phyloP scores from a whole-genome alignment of 2,888 invertebrate species.

The Ferdinandea cuprea region DNA sequence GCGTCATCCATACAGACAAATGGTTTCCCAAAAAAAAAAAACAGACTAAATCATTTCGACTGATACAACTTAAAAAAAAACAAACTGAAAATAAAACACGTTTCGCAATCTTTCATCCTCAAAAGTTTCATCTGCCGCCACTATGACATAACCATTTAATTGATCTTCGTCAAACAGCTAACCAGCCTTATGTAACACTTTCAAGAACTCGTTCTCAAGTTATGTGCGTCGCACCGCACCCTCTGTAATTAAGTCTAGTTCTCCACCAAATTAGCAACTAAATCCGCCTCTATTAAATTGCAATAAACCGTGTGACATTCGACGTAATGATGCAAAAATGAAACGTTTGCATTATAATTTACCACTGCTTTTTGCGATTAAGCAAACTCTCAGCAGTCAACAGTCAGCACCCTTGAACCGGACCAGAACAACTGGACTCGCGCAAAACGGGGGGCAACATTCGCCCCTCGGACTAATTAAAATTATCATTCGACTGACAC shows the following conservation, averaged over 20 bases:
- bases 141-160: constrained; percentile 56
- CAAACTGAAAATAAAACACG: constrained; percentile 24
- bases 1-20: no score
- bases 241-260: neutral
- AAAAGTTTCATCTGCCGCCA: neutral
- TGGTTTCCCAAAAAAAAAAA: no score
- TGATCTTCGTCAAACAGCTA: constrained; percentile 24
- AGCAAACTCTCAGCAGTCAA: no score
- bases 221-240: neutral
- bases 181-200: constrained; percentile 22
- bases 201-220: constrained; percentile 19
- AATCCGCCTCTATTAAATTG: neutral
- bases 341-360: constrained; percentile 8
- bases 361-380: constrained; percentile 7
- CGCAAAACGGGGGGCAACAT: constrained; percentile 39
- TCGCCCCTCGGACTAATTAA: constrained; percentile 65
- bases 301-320: constrained; percentile 45
- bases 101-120: constrained; percentile 5
- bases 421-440: neutral
- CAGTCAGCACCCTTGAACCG: constrained; percentile 50
- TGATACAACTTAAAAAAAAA: neutral
- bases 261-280: neutral
- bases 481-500: constrained; percentile 71
- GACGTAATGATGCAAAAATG: neutral
- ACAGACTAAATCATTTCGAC: neutral